A percentile compares a stretch with the other conserved stretches of the same genome.
Conservation (phyloP, 2,797 vertebrate genomes). For the Macropodus opercularis region DNA sequence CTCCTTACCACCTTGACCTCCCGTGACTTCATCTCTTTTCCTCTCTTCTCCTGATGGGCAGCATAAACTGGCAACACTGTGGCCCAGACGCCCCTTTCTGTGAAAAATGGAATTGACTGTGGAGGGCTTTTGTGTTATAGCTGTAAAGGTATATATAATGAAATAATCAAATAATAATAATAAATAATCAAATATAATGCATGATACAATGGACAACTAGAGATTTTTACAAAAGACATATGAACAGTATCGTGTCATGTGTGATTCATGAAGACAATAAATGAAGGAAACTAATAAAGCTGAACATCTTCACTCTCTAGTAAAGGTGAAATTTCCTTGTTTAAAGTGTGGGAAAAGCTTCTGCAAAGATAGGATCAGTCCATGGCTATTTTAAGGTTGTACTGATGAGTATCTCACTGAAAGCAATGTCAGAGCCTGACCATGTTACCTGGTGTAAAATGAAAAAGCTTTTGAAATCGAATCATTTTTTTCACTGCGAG, state of each 20-base stretch:
- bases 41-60: slow-evolving; percentile 3
- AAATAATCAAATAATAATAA: no score
- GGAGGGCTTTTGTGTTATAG: no score
- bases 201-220: no score
- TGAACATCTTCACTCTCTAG: neutral
- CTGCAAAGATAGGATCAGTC: neutral
- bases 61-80: slow-evolving; percentile 13
- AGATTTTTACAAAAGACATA: no score
- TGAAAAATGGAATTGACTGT: slow-evolving; percentile 40
- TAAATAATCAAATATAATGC: no score
- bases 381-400: neutral
- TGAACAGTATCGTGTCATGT: no score
- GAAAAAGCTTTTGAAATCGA: slow-evolving; percentile 38
- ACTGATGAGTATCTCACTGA: slow-evolving; percentile 11
- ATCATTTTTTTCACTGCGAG: slow-evolving; percentile 31
- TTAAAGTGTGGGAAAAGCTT: neutral
- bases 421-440: slow-evolving; percentile 9
- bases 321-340: neutral
- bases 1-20: slow-evolving; percentile 6
- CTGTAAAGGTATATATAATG: no score
- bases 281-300: neutral
- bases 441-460: slow-evolving; percentile 11
- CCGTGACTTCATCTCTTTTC: slow-evolving; percentile 1
- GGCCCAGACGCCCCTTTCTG: slow-evolving; percentile 11
- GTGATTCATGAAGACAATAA: neutral